Base-by-base conservation (phyloP, 2,113 vertebrate species). In the Eptesicus fuscus region DNA sequence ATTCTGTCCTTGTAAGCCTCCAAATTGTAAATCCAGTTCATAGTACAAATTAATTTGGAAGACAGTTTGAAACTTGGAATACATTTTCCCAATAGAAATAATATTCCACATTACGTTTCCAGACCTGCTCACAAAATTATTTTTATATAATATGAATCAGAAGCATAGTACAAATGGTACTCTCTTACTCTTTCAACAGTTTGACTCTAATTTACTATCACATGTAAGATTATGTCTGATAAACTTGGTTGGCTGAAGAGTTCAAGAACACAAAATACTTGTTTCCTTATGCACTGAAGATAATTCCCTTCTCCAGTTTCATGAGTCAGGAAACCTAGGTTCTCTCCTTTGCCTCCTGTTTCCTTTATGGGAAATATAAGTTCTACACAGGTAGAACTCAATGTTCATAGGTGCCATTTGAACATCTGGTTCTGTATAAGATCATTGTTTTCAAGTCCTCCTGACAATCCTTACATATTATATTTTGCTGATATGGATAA, bases 361-460 rank as follows among this genome's bases (percentile, higher is more conserved):
- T 78, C 10, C 18, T 91, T 83, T 16, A 32, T 1, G 70, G 13
- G 10, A 94, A 76, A 2, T 51, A 40, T 78, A 95, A 94, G 89
- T 96, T 91, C 91, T 74, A 87, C 56, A 83, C 37, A 90, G 76
- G 90, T 95, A 90, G 67, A 96, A 90, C 89, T 80, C 51, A 53
- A 0, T 95, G 94, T 96, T 95, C 35, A 67, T 76, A 97, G 73
- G 92, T 93, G 51, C 61, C 44, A 63, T 92, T 94, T 91, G 80
- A 97, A 91, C 93, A 95, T 87, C 59, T 89, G 42, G 44, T 49
- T 89, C 37, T 91, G 35, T 84, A 44, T 91, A 95, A 80, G 51
- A 91, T 96, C 83, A 90, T 35, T 61, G 40, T 80, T 97, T 94
- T 70, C 65, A 87, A 91, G 87, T 91, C 25, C 76, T 96, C 74